phyloP scores from a whole-genome alignment of 2,113 vertebrate genomes.

The Grallaria varia region DNA sequence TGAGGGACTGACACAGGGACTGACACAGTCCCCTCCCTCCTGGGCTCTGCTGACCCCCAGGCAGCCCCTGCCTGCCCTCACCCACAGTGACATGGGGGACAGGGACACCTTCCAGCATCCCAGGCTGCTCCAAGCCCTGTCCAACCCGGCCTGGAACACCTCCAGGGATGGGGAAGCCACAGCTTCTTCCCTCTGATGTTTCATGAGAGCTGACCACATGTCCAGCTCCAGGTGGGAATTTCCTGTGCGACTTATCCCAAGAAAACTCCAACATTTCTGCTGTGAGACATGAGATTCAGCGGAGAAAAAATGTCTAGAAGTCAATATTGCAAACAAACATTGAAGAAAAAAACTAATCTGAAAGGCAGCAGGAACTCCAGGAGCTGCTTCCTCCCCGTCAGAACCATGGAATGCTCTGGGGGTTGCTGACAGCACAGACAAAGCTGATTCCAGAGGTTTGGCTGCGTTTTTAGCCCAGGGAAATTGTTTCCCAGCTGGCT shows the following conservation, averaged over 20 bases:
- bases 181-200: fast-evolving
- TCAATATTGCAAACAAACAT: fast-evolving
- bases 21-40: too few species aligned
- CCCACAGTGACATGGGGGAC: not conserved
- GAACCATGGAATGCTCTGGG: not conserved
- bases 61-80: not conserved
- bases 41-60: too few species aligned
- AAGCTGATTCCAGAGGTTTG: fast-evolving
- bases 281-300: not conserved
- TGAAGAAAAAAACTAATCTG: fast-evolving
- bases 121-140: not conserved
- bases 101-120: not conserved
- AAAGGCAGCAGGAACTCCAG: not conserved
- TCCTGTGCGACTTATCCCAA: not conserved
- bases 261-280: fast-evolving
- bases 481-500: not conserved
- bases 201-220: fast-evolving
- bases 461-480: fast-evolving
- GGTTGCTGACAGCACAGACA: fast-evolving
- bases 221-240: fast-evolving
- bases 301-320: fast-evolving
- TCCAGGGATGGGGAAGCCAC: not conserved
- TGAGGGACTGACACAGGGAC: not conserved
- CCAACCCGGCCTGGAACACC: not conserved
- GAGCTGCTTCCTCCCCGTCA: not conserved